Base-by-base conservation (phyloP, 1,140 invertebrate species). In the Brachystomella parvula region DNA sequence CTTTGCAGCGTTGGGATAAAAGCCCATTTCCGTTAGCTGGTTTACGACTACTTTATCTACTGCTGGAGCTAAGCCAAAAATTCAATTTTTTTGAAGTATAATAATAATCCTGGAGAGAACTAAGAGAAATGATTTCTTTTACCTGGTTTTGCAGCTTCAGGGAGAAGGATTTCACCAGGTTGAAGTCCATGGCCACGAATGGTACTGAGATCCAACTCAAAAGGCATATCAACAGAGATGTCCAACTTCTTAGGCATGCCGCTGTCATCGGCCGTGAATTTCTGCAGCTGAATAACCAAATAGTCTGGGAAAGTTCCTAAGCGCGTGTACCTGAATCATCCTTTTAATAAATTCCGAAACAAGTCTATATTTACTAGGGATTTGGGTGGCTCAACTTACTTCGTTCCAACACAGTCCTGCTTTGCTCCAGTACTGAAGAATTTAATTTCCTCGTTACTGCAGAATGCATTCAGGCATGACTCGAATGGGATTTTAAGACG, bases 161-260 rank as follows among this genome's bases (percentile, higher is more conserved):
- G 94, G 32, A 99, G 75, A 26, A 86, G 76, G 70, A 88, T 86
- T 81, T 99, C 96, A 47, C 83, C 85, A 0, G 86, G 79, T 77
- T 93, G 89, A 3, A 88, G 78, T 2, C 92, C 93, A 31, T 78
- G 78, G 0, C 89, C 92, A 47, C 87, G 82, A 62, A 97, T 79
- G 15, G 77, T 74, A 49, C 79, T 81, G 9, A 98, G 78, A 79
- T 99, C 93, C 31, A 99, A 71, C 6, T 82, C 79, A 70, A 94
- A 89, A 0, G 91, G 89, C 81, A 95, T 90, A 69, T 95, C 89
- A 9, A 99, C 83, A 1, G 90, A 88, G 0, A 98, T 88, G 76
- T 99, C 94, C 39, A 98, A 79, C 77, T 99, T 99, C 53, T 90
- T 87, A 0, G 92, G 89, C 1, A 87, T 87, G 92, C 93, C 97